These are phyloP conservation scores for Synanthedon vespiformis DNA, from an alignment of 2,888 invertebrate genomes.

Conservation along the genomic window DNA sequence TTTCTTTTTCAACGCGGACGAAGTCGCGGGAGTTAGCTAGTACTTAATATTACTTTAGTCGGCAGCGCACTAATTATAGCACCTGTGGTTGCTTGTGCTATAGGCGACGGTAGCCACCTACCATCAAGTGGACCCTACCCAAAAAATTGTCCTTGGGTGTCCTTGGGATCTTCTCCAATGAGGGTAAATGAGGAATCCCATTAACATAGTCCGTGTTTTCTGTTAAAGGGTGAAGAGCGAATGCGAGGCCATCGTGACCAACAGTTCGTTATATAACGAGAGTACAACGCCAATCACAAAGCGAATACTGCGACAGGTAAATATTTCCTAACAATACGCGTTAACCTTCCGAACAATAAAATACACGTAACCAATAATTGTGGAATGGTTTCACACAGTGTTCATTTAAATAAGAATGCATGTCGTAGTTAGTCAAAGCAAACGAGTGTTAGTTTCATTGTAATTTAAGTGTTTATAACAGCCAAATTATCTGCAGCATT, in stretches of 20 bases:
- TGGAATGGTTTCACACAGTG: neutral
- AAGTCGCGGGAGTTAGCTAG: too few species aligned
- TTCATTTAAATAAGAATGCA: neutral
- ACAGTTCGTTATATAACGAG: conserved; percentile 37
- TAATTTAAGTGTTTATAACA: neutral
- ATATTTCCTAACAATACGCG: conserved; percentile 3
- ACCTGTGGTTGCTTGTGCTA: too few species aligned
- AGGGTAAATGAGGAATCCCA: too few species aligned
- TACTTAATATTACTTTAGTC: too few species aligned
- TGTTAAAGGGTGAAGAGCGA: conserved; percentile 56
- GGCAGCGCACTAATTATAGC: too few species aligned
- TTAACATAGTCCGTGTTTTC: neutral
- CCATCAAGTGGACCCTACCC: too few species aligned
- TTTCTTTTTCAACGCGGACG: too few species aligned
- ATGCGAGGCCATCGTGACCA: conserved; percentile 57
- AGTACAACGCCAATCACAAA: conserved; percentile 29
- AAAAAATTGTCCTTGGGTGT: too few species aligned
- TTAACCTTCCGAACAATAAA: neutral
- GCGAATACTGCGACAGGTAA: conserved; percentile 48
- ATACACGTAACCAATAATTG: neutral
- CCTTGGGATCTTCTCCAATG: too few species aligned
- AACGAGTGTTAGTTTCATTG: neutral
- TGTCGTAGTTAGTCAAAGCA: neutral
- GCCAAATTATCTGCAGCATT: too few species aligned
- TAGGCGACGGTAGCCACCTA: too few species aligned